A percentile compares a stretch with the other conserved stretches of the same genome.
Conservation (phyloP, 1,140 invertebrate species). For the Pogonus chalceus region DNA sequence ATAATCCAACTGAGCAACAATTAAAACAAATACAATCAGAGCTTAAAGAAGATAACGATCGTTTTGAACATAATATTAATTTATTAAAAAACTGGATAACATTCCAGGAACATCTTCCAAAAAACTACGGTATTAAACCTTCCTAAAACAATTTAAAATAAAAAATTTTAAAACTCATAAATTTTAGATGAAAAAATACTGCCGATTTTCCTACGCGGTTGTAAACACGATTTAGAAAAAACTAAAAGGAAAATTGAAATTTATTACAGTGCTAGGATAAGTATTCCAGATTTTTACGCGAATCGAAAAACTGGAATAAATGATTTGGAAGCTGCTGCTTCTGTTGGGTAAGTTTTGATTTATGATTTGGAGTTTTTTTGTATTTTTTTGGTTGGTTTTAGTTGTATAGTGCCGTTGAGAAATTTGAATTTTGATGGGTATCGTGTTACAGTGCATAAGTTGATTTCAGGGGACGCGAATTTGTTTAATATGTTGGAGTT, state of each 20-base stretch:
- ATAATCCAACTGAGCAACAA: constrained; percentile 9
- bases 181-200: constrained; percentile 33
- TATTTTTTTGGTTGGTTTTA: constrained; percentile 13
- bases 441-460: constrained; percentile 42
- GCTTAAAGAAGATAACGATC: constrained; percentile 15
- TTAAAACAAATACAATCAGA: constrained; percentile 15
- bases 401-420: constrained; percentile 35
- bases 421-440: constrained; percentile 43
- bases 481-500: background rate
- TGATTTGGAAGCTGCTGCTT: background rate
- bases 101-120: constrained; percentile 21
- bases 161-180: constrained; percentile 7
- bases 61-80: constrained; percentile 19
- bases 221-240: constrained; percentile 34
- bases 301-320: constrained; percentile 31
- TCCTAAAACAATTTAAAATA: background rate
- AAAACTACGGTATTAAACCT: constrained; percentile 21
- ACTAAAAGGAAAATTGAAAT: constrained; percentile 35
- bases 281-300: constrained; percentile 32
- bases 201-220: constrained; percentile 32
- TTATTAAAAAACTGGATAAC: constrained; percentile 20
- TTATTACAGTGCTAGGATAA: constrained; percentile 29
- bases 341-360: background rate
- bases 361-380: background rate
- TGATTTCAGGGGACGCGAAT: constrained; percentile 31